Evolutionary conservation across 2,113 vertebrate species (phyloP), one percentile per base, ranked within the genome.

Genomic region (Brienomyrus brachyistius): DNA sequence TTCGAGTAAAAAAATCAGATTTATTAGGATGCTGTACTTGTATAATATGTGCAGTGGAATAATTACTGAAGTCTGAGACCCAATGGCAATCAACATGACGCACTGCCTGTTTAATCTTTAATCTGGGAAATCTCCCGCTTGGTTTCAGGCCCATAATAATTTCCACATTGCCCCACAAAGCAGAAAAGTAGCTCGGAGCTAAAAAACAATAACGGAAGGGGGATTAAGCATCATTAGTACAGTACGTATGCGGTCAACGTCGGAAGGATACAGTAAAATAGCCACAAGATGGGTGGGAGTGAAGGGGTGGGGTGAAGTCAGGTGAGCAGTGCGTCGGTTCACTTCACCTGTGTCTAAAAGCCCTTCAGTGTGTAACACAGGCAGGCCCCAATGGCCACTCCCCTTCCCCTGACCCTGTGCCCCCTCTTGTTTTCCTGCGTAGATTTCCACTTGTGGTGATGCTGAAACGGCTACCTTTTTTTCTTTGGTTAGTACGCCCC

Each of bases 41-140:
- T 85, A 84, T 66, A 88, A 54, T 56, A 54, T 83, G 86, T 52
- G 51, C 43, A 83, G 50, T 15, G 59, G 56, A 66, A 84, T 70
- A 54, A 87, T 80, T 88, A 70, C 70, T 89, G 23, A 59, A 31
- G 43, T 88, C 77, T 74, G 47, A 80, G 56, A 89, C 54, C 59
- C 52, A 45, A 89, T 89, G 27, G 84, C 83, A 89, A 91, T 89
- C 83, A 89, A 91, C 86, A 70, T 91, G 90, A 91, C 89, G 86
- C 74, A 91, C 15, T 50, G 27, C 51, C 48, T 13, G 35, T 88
- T 91, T 54, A 27, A 87, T 35, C 86, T 90, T 89, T 89, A 87
- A 88, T 54, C 56, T 35, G 59, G 45, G 40, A 88, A 89, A 74
- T 85, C 54, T 85, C 77, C 77, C 80, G 88, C 52, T 87, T 80